Conservation (phyloP, 1,140 invertebrate species). For the Oryzaephilus surinamensis region DNA sequence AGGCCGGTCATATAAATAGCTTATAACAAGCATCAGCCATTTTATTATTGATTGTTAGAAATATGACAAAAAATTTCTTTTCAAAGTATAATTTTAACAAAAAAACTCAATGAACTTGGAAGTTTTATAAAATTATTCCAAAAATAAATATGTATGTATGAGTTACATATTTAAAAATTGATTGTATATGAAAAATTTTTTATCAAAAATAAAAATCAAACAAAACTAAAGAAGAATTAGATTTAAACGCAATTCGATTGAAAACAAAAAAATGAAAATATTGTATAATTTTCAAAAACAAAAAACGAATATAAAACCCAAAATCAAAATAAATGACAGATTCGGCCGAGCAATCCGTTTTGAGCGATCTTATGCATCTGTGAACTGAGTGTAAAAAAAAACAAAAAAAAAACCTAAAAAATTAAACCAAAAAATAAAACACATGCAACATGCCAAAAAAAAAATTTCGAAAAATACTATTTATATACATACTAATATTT, state of each 20-base stretch:
- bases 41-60: too few species aligned
- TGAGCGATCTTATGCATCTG: conserved; percentile 38
- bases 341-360: conserved; percentile 34
- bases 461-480: conserved; percentile 20
- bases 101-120: neutral
- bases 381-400: conserved; percentile 28
- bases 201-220: too few species aligned
- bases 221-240: too few species aligned
- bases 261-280: too few species aligned
- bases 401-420: conserved; percentile 9
- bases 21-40: conserved; percentile 27
- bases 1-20: conserved; percentile 22
- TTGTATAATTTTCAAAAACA: too few species aligned
- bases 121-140: too few species aligned
- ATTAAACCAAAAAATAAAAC: conserved; percentile 4
- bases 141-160: conserved; percentile 8
- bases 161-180: conserved; percentile 8
- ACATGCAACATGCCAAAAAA: conserved; percentile 29
- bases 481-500: too few species aligned
- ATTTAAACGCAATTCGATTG: too few species aligned
- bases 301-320: conserved; percentile 10
- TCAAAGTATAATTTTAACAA: too few species aligned
- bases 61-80: too few species aligned
- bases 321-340: too few species aligned
- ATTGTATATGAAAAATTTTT: too few species aligned